Conservation (phyloP, 2,797 vertebrate genomes). For the Sternotherus odoratus region DNA sequence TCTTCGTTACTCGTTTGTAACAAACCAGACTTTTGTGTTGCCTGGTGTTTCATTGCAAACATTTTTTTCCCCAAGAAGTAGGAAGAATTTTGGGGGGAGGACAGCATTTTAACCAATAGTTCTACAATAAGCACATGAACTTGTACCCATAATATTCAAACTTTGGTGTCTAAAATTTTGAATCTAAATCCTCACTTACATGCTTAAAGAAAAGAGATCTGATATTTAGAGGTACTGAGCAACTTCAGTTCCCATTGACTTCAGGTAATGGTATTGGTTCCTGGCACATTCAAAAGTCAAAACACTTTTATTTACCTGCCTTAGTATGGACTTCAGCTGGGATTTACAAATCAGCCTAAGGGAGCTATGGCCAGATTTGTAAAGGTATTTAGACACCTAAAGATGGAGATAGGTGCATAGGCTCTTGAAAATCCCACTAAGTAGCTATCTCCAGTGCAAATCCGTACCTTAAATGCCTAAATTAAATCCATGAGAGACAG, state of each 20-base stretch:
- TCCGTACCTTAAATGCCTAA: too few species aligned
- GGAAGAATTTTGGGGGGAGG: background rate
- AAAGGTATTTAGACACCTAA: too few species aligned
- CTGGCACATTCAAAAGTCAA: background rate
- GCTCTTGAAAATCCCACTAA: too few species aligned
- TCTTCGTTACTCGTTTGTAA: slow-evolving; percentile 68
- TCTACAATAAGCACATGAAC: slow-evolving; percentile 10
- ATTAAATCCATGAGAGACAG: too few species aligned
- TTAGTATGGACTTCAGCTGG: background rate
- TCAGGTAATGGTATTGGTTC: background rate
- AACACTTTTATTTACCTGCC: background rate
- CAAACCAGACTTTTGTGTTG: slow-evolving; percentile 70
- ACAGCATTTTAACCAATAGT: background rate
- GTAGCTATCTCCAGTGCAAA: too few species aligned
- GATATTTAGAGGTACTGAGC: background rate
- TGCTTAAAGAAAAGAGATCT: background rate
- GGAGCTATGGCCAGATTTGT: background rate
- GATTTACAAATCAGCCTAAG: background rate
- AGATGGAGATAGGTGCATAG: background rate
- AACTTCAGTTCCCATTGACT: background rate
- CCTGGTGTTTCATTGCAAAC: slow-evolving; percentile 69
- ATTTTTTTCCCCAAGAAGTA: slow-evolving; percentile 38
- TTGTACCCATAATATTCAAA: background rate
- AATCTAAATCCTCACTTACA: slow-evolving; percentile 28
- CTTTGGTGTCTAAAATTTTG: slow-evolving; percentile 36